Percentiles rank a stretch among this genome's conserved stretches.
phyloP scores from a whole-genome alignment of 1,140 invertebrate genomes.

The Bombyx mandarina region DNA sequence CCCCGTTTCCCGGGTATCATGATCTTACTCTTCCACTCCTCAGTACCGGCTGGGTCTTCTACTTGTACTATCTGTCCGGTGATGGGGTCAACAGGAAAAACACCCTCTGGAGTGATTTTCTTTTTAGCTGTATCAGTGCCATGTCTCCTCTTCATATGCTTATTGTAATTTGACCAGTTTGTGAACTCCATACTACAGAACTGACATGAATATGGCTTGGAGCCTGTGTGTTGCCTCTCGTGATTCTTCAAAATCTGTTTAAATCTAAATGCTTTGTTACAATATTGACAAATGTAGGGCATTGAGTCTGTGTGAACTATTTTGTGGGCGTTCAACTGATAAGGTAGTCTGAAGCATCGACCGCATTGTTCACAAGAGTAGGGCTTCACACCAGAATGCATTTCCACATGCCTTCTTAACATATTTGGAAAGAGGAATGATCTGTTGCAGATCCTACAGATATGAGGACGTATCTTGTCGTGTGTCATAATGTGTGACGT shows the following conservation, averaged over 20 bases:
- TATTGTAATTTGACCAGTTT: slow-evolving; percentile 83
- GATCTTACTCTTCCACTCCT: slow-evolving; percentile 44
- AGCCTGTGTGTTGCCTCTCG: slow-evolving; percentile 75
- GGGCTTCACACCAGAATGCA: slow-evolving; percentile 79
- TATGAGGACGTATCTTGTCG: slow-evolving; percentile 37
- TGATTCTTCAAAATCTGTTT: slow-evolving; percentile 79
- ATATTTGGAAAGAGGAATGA: slow-evolving; percentile 41
- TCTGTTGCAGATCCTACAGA: slow-evolving; percentile 49
- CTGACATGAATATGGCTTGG: slow-evolving; percentile 73
- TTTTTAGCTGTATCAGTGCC: slow-evolving; percentile 61
- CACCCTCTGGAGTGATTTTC: slow-evolving; percentile 44
- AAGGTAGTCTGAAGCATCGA: slow-evolving; percentile 75
- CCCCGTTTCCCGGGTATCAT: slow-evolving; percentile 33
- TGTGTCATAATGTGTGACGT: slow-evolving; percentile 43
- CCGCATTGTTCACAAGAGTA: slow-evolving; percentile 82
- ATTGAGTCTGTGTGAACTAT: slow-evolving; percentile 87
- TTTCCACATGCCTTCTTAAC: slow-evolving; percentile 71
- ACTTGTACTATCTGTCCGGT: slow-evolving; percentile 38
- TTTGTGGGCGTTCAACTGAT: slow-evolving; percentile 43
- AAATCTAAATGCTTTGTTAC: slow-evolving; percentile 79
- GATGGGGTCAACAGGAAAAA: slow-evolving; percentile 43
- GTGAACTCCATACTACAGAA: slow-evolving; percentile 79
- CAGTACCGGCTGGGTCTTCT: slow-evolving; percentile 31
- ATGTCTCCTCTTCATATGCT: slow-evolving; percentile 81
- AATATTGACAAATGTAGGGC: slow-evolving; percentile 82